Conservation (phyloP, 2,888 invertebrate genomes). For the Agonopterix subpropinquella region DNA sequence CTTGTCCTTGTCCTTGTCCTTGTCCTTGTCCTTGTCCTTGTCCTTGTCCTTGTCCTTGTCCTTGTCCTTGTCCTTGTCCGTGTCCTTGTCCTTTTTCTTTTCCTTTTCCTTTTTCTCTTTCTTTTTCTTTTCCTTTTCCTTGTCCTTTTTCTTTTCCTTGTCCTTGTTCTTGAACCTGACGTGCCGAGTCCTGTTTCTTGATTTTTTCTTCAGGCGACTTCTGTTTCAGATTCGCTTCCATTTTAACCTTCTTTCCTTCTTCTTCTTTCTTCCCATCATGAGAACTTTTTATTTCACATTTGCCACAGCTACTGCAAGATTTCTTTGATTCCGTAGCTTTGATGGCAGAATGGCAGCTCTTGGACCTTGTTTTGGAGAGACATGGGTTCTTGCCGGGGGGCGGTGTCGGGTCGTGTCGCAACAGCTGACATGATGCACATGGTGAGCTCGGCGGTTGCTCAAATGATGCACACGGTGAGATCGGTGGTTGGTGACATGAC, state of each 20-base stretch:
- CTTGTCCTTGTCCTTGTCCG: too few relatives aligned
- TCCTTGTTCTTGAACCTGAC: too few relatives aligned
- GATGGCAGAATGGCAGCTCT: conserved; percentile 13
- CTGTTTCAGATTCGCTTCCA: conserved; percentile 41
- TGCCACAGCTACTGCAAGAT: conserved; percentile 44
- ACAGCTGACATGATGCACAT: conserved; percentile 47
- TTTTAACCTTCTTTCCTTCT: conserved; percentile 20
- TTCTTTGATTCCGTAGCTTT: conserved; percentile 26
- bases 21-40: too few relatives aligned
- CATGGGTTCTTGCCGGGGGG: conserved; percentile 58
- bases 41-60: too few relatives aligned
- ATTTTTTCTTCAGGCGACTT: conserved; percentile 46
- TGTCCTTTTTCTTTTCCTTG: too few relatives aligned
- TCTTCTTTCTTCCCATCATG: too few relatives aligned
- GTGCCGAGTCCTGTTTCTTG: conserved; percentile 48
- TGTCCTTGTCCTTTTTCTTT: too few relatives aligned
- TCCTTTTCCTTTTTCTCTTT: too few relatives aligned
- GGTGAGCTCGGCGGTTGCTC: conserved; percentile 52
- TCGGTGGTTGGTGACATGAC: conserved; percentile 50
- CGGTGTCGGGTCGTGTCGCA: conserved; percentile 54
- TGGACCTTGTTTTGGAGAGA: conserved; percentile 28
- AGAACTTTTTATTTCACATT: conserved; percentile 5
- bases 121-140: too few relatives aligned
- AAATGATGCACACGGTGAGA: conserved; percentile 57
- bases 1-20: too few relatives aligned